Percentiles rank a stretch among this genome's conserved stretches.
phyloP scores from a whole-genome alignment of 35 echinoderm and acorn worm species.

The Heliocidaris erythrogramma region DNA sequence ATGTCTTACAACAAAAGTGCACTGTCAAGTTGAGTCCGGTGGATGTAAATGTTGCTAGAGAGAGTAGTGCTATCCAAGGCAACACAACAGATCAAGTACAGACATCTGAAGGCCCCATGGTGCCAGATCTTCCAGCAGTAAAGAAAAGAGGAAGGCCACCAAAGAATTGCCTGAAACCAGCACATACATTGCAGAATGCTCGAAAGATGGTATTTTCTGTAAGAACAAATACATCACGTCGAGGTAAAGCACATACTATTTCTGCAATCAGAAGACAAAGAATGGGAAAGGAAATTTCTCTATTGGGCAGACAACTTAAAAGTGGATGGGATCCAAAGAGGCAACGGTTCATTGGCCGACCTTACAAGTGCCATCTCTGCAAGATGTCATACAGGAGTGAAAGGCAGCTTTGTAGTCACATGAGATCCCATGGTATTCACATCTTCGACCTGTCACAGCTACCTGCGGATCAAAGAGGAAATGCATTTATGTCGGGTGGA shows the following conservation, averaged over 20 bases:
- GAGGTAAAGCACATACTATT: neutral
- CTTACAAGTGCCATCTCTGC: constrained; percentile 40
- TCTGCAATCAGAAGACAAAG: constrained; percentile 3
- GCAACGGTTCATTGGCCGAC: constrained; percentile 33
- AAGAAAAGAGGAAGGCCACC: constrained; percentile 27
- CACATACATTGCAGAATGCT: neutral
- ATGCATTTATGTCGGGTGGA: neutral
- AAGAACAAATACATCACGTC: neutral
- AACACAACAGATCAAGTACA: neutral
- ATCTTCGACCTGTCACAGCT: constrained; percentile 30
- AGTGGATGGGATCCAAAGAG: constrained; percentile 44
- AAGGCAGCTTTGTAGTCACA: constrained; percentile 37
- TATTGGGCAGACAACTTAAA: constrained; percentile 11
- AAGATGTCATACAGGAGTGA: constrained; percentile 49
- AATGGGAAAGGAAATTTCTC: constrained; percentile 9
- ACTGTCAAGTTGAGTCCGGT: constrained; percentile 29
- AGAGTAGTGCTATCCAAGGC: neutral
- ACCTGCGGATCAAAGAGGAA: constrained; percentile 37
- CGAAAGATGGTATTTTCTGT: constrained; percentile 10
- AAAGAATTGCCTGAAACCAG: neutral
- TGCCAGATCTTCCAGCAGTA: neutral
- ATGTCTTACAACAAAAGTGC: constrained; percentile 22
- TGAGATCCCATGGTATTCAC: constrained; percentile 37
- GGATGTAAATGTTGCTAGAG: neutral
- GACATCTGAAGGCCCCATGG: neutral